Evolutionary conservation across 1,140 invertebrate species (phyloP).

Genomic region (Aphaenogaster rudis): DNA sequence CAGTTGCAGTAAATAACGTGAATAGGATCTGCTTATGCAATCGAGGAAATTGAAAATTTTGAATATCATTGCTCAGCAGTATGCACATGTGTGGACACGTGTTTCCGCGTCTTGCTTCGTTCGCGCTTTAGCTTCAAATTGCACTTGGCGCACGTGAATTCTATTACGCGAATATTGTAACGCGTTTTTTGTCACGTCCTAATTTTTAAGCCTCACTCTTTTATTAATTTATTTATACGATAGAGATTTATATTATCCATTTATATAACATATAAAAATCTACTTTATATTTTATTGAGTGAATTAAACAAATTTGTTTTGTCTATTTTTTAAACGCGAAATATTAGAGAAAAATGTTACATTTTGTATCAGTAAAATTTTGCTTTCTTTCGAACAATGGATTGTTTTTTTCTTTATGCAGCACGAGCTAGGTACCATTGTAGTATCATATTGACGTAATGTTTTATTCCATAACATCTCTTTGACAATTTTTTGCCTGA

Average conservation of each 20-base stretch:
- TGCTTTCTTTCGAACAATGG: neutral
- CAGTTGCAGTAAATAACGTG: constrained; percentile 5
- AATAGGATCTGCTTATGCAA: constrained; percentile 6
- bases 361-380: neutral
- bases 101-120: constrained; percentile 31
- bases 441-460: neutral
- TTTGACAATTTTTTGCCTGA: constrained; percentile 39
- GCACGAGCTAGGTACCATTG: neutral
- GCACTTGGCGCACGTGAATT: constrained; percentile 29
- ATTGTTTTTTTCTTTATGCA: neutral
- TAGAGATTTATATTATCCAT: neutral
- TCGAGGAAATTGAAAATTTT: constrained; percentile 51
- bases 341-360: neutral
- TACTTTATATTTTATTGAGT: neutral
- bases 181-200: neutral
- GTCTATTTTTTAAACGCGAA: neutral
- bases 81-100: constrained; percentile 10
- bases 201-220: neutral
- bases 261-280: neutral
- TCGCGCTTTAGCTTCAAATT: constrained; percentile 38
- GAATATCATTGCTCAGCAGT: constrained; percentile 29
- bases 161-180: neutral
- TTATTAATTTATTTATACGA: neutral
- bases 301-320: neutral
- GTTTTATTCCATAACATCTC: constrained; percentile 17